Evolutionary conservation across 1,140 invertebrate species (phyloP).

Genomic region (Pseudomyrmex cubaensis): DNA sequence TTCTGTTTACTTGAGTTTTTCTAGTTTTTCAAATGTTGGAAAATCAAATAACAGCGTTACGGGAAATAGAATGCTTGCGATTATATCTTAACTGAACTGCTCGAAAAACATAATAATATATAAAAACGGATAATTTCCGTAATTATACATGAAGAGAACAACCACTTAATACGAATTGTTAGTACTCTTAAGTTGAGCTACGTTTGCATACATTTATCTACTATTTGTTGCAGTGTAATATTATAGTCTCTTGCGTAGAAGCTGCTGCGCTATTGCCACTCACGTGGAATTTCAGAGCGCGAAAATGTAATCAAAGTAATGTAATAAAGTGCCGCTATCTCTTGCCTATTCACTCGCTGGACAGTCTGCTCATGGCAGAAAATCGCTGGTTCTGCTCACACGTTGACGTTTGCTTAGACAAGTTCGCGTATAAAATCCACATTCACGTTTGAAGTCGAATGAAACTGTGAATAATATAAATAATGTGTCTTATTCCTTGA

Average conservation of each 20-base stretch:
- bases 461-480: too few relatives aligned
- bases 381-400: neutral
- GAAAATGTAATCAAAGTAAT: conserved; percentile 47
- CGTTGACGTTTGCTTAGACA: conserved; percentile 4
- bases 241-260: conserved; percentile 21
- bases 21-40: neutral
- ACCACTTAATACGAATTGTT: neutral
- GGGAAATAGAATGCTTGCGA: neutral
- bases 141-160: conserved; percentile 22
- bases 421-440: neutral
- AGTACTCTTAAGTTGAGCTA: neutral
- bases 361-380: neutral
- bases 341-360: neutral
- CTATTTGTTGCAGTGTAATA: conserved; percentile 6
- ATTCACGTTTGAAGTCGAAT: too few relatives aligned
- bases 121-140: neutral
- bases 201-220: neutral
- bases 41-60: neutral
- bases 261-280: neutral
- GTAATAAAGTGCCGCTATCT: conserved; percentile 4
- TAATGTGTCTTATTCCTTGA: neutral
- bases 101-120: neutral
- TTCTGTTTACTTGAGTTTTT: neutral
- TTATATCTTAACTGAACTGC: neutral
- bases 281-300: conserved; percentile 12